Evolutionary conservation across 2,888 invertebrate species (phyloP).

Genomic region (Torymus tubicola): DNA sequence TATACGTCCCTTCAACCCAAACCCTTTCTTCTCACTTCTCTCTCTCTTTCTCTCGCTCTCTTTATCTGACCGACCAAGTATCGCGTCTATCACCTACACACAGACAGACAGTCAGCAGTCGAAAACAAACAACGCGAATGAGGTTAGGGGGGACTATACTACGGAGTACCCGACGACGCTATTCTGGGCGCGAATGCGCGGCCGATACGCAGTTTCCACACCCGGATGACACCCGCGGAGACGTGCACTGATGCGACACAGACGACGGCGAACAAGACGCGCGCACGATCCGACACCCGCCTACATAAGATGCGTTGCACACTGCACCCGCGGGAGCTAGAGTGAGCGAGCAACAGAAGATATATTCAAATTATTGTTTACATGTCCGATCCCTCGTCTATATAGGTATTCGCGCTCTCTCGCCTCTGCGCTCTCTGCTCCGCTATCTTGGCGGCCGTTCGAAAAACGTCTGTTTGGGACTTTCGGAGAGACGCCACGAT

Average conservation of each 20-base stretch:
- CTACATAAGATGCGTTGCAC: too few species aligned
- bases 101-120: not conserved
- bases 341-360: not conserved
- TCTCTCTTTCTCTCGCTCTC: not conserved
- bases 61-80: too few species aligned
- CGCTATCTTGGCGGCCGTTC: slow-evolving; percentile 8
- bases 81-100: too few species aligned
- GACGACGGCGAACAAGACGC: too few species aligned
- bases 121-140: slow-evolving; percentile 17
- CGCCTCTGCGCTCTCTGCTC: too few species aligned
- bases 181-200: not conserved
- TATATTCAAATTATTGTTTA: slow-evolving; percentile 54
- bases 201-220: slow-evolving; percentile 21
- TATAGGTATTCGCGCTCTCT: too few species aligned
- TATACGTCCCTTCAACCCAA: too few species aligned
- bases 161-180: slow-evolving; percentile 11
- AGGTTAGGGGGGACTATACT: slow-evolving; percentile 53
- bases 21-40: not conserved
- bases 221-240: too few species aligned
- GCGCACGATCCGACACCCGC: too few species aligned
- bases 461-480: slow-evolving; percentile 44
- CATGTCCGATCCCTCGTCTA: slow-evolving; percentile 19
- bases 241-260: too few species aligned
- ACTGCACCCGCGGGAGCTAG: too few species aligned
- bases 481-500: slow-evolving; percentile 3